Conservation (phyloP, 2,113 vertebrate species). For the Lagenorhynchus albirostris region DNA sequence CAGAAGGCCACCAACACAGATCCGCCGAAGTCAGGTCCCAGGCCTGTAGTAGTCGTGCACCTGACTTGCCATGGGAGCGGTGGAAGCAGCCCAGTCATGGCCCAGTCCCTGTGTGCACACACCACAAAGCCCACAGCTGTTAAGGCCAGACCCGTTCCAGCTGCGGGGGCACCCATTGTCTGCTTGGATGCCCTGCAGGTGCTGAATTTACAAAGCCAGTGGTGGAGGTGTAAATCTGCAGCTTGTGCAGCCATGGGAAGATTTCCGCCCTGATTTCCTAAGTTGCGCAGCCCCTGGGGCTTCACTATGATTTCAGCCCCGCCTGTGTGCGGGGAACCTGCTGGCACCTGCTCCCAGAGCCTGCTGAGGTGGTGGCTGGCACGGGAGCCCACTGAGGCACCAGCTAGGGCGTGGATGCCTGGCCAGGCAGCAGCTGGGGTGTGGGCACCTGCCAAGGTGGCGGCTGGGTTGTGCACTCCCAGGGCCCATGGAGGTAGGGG, state of each 20-base stretch:
- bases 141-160: background rate
- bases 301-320: background rate
- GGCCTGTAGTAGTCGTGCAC: background rate
- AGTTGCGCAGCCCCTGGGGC: background rate
- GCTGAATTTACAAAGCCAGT: background rate
- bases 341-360: background rate
- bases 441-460: too few species aligned
- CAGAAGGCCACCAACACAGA: background rate
- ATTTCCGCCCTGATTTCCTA: background rate
- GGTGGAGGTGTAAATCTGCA: background rate
- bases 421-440: too few species aligned
- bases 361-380: too few species aligned
- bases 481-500: background rate
- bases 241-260: background rate
- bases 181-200: background rate
- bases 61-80: too few species aligned
- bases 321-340: background rate
- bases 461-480: too few species aligned
- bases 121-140: background rate
- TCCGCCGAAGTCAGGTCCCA: background rate
- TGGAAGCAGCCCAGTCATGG: background rate
- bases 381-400: rapidly evolving
- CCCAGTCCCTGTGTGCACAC: background rate
- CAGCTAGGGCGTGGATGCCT: too few species aligned
- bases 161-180: background rate